Evolutionary conservation across 2,888 invertebrate genomes (phyloP).

Genomic region (Aphidoletes aphidimyza): DNA sequence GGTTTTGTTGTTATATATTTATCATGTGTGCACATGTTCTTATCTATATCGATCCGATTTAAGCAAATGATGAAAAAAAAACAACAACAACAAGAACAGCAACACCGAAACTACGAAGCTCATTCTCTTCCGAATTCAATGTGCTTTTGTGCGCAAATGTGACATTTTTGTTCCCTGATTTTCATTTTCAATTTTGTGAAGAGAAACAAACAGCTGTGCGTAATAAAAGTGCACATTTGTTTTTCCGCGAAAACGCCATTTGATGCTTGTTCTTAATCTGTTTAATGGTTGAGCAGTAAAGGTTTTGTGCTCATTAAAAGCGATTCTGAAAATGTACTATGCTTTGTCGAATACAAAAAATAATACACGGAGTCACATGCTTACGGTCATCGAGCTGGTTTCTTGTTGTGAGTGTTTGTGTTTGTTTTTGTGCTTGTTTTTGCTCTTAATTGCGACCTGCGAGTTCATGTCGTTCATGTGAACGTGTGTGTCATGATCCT

Average conservation of each 20-base stretch:
- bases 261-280: no score
- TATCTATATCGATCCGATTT: background rate
- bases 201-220: background rate
- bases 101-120: background rate
- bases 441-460: background rate
- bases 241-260: no score
- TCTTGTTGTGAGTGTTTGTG: no score
- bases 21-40: background rate
- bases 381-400: background rate
- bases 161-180: background rate
- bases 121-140: background rate
- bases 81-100: background rate
- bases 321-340: no score
- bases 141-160: background rate
- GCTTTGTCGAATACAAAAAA: no score
- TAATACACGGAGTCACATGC: background rate
- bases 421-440: no score
- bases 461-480: no score
- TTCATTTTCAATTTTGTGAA: no score
- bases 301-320: no score
- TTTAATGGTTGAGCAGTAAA: no score
- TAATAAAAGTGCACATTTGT: no score
- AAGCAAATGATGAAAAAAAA: background rate
- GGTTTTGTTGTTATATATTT: background rate
- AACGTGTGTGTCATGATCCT: no score